Evolutionary conservation across 2,797 vertebrate species (phyloP), one percentile per base, ranked within the genome.

Genomic region (Manis pentadactyla): DNA sequence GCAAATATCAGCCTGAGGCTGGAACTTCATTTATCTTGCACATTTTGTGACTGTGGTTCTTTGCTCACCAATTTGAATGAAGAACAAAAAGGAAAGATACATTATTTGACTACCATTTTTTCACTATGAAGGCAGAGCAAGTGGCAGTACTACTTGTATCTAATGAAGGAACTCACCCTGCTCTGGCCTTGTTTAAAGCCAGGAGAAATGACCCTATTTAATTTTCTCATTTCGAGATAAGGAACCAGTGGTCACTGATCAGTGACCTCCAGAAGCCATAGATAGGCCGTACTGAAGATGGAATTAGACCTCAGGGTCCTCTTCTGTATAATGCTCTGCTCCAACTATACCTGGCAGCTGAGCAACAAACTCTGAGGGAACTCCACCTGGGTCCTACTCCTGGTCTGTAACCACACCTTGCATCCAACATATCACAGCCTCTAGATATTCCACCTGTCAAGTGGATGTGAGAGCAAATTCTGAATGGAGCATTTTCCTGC

Each of bases 201-300:
- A 21, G 21, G 73, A 92, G 63, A 86, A 14, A 88, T 31, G 64
- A 34, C 10, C 34, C 25, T 34, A 11, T 34, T 66, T 81, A 53
- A 42, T 9, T 17, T 34, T 37, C 46, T 78, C 61, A 68, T n/a
- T 79, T 73, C 77, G 2, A 91, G 79, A 31, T 55, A 85, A 83
- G 46, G 83, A 87, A 77, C 29, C 15, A 87, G 53, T 1, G 10
- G 27, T 64, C 63, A 71, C 71, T 79, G 37, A 25, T 31, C 31
- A 23, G 23, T 78, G 63, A 82, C 75, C 55, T 53, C 63, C 89
- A 73, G 94, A 92, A 89, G 17, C 34, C 75, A 85, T n/a, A 87
- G 34, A 14, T 51, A n/a, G 27, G 51, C 14, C 29, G 31, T 27
- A 57, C 0, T 14, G 11, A 19, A 61, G 71, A 34, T 12, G n/a